A percentile compares a stretch with the other conserved stretches of the same genome.
Evolutionary conservation across 2,797 vertebrate species (phyloP).

Genomic region (Fistularia tabacaria): DNA sequence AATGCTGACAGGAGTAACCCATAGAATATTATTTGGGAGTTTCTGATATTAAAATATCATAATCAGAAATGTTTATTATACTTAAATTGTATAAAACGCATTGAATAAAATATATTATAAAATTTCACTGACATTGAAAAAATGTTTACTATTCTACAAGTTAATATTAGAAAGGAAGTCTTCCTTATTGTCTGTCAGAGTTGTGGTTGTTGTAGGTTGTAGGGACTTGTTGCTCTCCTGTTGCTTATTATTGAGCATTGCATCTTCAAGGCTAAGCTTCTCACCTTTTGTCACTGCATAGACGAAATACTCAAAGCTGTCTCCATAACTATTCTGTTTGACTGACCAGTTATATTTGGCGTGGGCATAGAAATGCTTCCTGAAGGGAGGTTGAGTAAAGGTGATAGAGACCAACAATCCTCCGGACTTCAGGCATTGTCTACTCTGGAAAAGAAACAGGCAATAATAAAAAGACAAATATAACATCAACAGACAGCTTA

Average conservation of each 20-base stretch:
- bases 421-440: conserved; percentile 80
- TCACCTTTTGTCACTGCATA: conserved; percentile 87
- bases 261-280: conserved; percentile 73
- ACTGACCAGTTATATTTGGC: conserved; percentile 84
- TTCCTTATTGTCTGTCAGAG: conserved; percentile 62
- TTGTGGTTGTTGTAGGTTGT: background rate
- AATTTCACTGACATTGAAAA: no score
- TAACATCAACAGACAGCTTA: no score
- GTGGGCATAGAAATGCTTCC: conserved; percentile 83
- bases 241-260: conserved; percentile 71
- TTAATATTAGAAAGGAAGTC: conserved; percentile 81
- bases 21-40: no score
- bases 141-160: conserved; percentile 49
- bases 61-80: no score
- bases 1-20: no score
- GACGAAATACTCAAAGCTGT: conserved; percentile 84
- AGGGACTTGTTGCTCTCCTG: conserved; percentile 33
- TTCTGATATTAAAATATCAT: no score
- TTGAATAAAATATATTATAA: no score
- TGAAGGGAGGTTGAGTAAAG: conserved; percentile 87
- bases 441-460: conserved; percentile 74
- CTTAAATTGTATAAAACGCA: no score
- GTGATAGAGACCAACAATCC: conserved; percentile 89
- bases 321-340: conserved; percentile 77
- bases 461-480: conserved; percentile 3